phyloP scores from a whole-genome alignment of 2,888 invertebrate species.

The Dascillus cervinus region DNA sequence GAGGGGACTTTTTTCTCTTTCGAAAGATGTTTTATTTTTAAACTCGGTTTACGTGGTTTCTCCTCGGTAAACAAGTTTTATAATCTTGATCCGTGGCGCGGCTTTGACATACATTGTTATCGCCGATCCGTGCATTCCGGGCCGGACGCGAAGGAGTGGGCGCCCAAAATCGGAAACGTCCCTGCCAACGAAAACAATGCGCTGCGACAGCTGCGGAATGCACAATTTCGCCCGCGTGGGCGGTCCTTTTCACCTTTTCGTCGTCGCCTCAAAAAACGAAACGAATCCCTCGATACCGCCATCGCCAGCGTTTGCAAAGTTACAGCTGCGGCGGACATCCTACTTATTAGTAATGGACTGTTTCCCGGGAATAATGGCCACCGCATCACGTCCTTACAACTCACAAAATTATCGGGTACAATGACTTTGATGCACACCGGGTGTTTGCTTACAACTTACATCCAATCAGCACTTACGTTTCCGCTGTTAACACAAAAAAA shows the following conservation, averaged over 20 bases:
- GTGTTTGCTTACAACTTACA: too few species aligned
- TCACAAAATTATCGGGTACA: too few species aligned
- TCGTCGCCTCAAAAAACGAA: conserved; percentile 16
- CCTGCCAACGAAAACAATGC: conserved; percentile 12
- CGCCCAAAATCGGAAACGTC: not conserved
- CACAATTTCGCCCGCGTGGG: too few species aligned
- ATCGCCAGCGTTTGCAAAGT: conserved; percentile 21
- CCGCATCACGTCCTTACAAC: too few species aligned
- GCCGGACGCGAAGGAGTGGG: too few species aligned
- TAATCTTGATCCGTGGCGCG: conserved; percentile 2
- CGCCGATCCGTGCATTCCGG: not conserved
- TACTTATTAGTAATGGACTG: conserved; percentile 28
- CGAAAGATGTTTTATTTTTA: conserved; percentile 16
- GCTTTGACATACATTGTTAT: conserved; percentile 3
- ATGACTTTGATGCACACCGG: too few species aligned
- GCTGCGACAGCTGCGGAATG: conserved; percentile 10
- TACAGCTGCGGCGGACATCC: conserved; percentile 25
- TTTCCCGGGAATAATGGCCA: conserved; percentile 26
- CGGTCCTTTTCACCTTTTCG: too few species aligned
- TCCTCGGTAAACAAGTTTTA: conserved; percentile 6
- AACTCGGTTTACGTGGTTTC: conserved; percentile 3
- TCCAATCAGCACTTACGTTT: too few species aligned
- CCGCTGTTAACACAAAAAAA: too few species aligned
- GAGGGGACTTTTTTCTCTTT: conserved; percentile 32
- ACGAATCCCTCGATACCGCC: conserved; percentile 21